Evolutionary conservation across 2,888 invertebrate species (phyloP), one percentile per base, ranked within the genome.

Genomic region (Epicampocera succincta): DNA sequence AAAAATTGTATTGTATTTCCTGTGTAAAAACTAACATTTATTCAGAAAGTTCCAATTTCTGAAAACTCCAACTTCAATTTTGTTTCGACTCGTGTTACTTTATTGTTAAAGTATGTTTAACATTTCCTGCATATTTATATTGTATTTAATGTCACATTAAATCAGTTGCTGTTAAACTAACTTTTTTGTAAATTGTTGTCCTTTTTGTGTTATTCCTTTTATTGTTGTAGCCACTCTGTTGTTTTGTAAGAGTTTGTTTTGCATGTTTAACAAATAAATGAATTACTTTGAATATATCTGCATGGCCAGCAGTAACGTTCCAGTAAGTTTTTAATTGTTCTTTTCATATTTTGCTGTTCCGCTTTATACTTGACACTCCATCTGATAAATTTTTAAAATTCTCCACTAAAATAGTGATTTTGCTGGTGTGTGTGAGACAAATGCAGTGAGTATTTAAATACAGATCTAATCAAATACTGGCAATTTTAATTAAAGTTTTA

Each of bases 281-380:
- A 42, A 68, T 56, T 54, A 58, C 46, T 60, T 61, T 50, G 25
- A 29, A 25, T 25, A 52, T 71, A 15, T 19, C 72, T 29, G 44
- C 61, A 61, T 52, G 61, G 42, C 61, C n/a, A 21, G 38, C 33
- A 25, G 69, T 42, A 73, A 52, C n/a, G n/a, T 25, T 50, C 6
- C 5, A 48, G 25, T 29, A 61, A 17, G 50, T 40, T 72, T 42
- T 60, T 72, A 52, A 50, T 58, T 42, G 21, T 25, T 61, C 44
- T 52, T 73, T 46, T 25, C 61, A 33, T 25, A 74, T 72, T 80
- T 75, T 66, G 61, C 68, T 76, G 75, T 80, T 72, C 61, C 61
- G 54, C 40, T 25, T 25, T 25, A 29, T 69, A 72, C 72, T 68
- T 73, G 75, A 65, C 71, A 75, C 58, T 33, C 33, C 15, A 72